These are phyloP conservation scores for Acinonyx jubatus DNA, from an alignment of 2,113 vertebrate genomes.

Conservation along the genomic window DNA sequence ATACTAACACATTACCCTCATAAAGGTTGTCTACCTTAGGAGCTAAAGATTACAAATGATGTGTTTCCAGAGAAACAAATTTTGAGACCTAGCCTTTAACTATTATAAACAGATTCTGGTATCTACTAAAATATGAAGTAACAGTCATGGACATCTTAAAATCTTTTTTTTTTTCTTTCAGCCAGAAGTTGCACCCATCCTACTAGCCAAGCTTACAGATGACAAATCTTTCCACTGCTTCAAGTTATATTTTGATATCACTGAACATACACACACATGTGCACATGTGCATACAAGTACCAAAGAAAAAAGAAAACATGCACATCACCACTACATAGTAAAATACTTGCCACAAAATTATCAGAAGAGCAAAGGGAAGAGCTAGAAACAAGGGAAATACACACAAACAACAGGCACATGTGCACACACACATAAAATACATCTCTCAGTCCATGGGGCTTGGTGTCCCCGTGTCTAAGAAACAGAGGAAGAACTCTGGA, in stretches of 20 bases:
- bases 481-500: neutral
- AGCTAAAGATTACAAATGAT: neutral
- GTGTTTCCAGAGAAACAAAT: neutral
- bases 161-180: neutral
- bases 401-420: neutral
- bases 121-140: neutral
- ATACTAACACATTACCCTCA: neutral
- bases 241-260: neutral
- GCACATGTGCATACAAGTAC: neutral
- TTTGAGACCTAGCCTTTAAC: neutral
- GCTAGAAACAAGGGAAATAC: neutral
- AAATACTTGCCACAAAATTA: neutral
- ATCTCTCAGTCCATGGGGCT: neutral
- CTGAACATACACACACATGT: neutral
- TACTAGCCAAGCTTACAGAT: neutral
- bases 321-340: neutral
- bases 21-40: conserved; percentile 21
- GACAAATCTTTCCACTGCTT: neutral
- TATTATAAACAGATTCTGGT: conserved; percentile 6
- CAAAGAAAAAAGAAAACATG: neutral
- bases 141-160: neutral
- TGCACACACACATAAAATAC: neutral
- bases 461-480: neutral
- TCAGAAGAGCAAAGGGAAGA: neutral
- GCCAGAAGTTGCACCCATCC: neutral